Evolutionary conservation across 2,888 invertebrate species (phyloP), one percentile per base, ranked within the genome.

Genomic region (Hirtodrosophila duncani): DNA sequence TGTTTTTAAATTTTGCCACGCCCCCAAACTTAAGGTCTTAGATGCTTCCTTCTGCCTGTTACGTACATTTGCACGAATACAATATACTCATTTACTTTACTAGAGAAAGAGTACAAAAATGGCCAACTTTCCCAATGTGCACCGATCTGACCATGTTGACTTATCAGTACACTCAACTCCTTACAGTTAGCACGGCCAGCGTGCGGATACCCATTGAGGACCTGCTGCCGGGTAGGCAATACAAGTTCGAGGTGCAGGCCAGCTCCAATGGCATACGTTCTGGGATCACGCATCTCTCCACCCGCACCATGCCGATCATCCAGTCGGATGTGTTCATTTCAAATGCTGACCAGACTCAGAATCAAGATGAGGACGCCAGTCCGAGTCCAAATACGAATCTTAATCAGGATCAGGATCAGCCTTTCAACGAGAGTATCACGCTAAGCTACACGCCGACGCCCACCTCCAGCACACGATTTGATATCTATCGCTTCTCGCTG

Each of bases 271-370:
- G 91, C 79, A 90, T 95, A 64, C 90, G 92, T 80, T 93, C 94
- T 78, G 94, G 94, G 69, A 88, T 91, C 18, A 94, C 93, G 45
- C 91, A 91, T 63, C 88, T 94, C 66, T 91, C 91, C 58, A 92
- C 93, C 0, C 88, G 94, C 79, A 95, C 96, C 24, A 92, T 95
- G 89, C 97, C 97, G 1, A 88, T 96, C 53, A 96, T 97, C 63
- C 95, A 94, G 78, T 96, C 96, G 2, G 96, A 96, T 87, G 93
- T 97, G 58, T 93, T 94, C 27, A 93, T 96, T 29, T 95, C 96
- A 20, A 94, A 92, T 83, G 93, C 94, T 80, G 68, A 70, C 6
- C 78, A 81, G n/a, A 91, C 91, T 39, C 91, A 91, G 64, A 90
- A 90, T 89, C 29, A n/a, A n/a, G n/a, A n/a, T n/a, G n/a, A n/a